Base-by-base conservation (phyloP, 2,113 vertebrate species). In the Eurypyga helias region DNA sequence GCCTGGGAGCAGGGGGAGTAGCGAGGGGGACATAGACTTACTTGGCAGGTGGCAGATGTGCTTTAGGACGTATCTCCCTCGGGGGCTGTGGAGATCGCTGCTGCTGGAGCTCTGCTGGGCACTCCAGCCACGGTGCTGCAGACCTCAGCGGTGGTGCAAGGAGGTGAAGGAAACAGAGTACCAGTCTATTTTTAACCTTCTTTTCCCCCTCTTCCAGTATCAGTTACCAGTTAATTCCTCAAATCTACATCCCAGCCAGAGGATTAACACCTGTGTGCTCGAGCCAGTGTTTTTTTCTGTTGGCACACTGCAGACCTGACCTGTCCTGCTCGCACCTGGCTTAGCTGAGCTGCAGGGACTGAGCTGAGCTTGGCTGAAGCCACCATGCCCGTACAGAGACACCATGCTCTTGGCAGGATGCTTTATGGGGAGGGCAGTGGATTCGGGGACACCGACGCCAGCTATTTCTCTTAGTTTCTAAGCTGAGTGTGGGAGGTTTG, bases 381-480 rank as follows among this genome's bases (percentile, higher is more conserved):
- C 48, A 9, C 60, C 23, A 0, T n/a, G 31, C 28, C 55, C 1
- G 0, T 12, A 3, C 19, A 60, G 79, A n/a, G 43, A 12, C 36
- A 25, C 11, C 0, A 3, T 54, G 38, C 57, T 54, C 46, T 13
- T 17, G n/a, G 48, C 81, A 79, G 82, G 78, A 17, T 36, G 65
- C 84, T 52, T 5, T 4, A 0, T 7, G 51, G n/a, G 2, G n/a
- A 66, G 7, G 6, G 77, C 29, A 24, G 73, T 67, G 43, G 55
- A 36, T 79, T 4, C 4, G 10, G 55, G 79, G 76, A 57, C 67
- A 52, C 60, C 13, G 45, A 15, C 4, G 0, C 81, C 55, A n/a
- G 43, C 51, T 48, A 0, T 88, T 94, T 83, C 51, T 88, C 71
- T 75, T 60, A 2, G 51, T 51, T 83, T 75, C 80, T 71, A 46